A percentile compares a stretch with the other conserved stretches of the same genome.
Evolutionary conservation across 2,888 invertebrate genomes (phyloP).

Genomic region (Folsomia manolachei): DNA sequence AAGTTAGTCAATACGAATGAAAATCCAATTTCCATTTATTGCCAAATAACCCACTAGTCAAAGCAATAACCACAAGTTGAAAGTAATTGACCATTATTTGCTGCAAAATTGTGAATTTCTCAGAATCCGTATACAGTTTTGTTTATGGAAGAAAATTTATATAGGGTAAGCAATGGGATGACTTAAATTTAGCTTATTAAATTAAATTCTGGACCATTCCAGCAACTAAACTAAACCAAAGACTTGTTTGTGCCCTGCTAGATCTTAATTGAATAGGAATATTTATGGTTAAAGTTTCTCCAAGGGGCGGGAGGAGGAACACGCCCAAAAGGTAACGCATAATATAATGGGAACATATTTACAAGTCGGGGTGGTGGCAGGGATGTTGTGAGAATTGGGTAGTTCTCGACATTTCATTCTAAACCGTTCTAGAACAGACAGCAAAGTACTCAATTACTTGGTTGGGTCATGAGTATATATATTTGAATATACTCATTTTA

Average conservation of each 20-base stretch:
- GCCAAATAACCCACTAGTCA: background rate
- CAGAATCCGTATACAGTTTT: background rate
- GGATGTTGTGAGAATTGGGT: too few species aligned
- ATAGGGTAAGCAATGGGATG: background rate
- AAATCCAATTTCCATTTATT: constrained; percentile 4
- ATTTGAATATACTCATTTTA: too few species aligned
- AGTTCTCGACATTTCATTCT: too few species aligned
- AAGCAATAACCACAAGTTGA: background rate
- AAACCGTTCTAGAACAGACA: too few species aligned
- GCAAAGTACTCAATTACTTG: too few species aligned
- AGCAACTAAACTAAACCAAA: background rate
- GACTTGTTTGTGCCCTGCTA: background rate
- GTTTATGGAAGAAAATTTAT: background rate
- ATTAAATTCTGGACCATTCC: too few species aligned
- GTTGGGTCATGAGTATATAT: too few species aligned
- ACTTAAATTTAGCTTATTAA: background rate
- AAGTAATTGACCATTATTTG: constrained; percentile 1
- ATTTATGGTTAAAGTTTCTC: constrained; percentile 18
- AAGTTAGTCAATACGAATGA: too few species aligned
- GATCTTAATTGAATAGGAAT: constrained; percentile 14
- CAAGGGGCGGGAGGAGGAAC: constrained; percentile 15
- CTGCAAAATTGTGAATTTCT: background rate
- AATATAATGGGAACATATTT: too few species aligned
- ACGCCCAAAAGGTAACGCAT: constrained; percentile 25
- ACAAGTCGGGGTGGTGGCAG: too few species aligned